Percentiles rank a stretch among this genome's conserved stretches.
These are phyloP conservation scores for Idaea straminata DNA, from an alignment of 2,888 invertebrate genomes.

Conservation along the genomic window DNA sequence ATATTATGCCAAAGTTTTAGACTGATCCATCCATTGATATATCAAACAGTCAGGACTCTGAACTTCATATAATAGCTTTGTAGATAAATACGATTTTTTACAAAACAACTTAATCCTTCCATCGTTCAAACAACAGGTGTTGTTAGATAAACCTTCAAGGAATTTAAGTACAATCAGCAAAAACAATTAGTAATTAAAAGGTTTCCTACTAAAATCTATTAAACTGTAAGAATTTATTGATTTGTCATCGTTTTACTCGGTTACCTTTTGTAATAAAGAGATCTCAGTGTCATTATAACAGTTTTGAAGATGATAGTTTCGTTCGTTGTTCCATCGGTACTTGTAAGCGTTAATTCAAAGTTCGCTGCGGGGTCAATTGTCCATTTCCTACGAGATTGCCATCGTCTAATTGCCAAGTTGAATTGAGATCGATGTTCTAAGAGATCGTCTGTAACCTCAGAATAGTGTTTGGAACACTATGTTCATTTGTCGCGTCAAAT, in stretches of 20 bases:
- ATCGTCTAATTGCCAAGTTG: slow-evolving; percentile 64
- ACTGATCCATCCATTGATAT: too few relatives aligned
- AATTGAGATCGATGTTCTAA: slow-evolving; percentile 32
- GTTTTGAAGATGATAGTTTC: neutral
- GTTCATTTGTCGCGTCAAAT: neutral
- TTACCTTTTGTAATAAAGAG: too few relatives aligned
- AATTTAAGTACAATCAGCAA: slow-evolving; percentile 1
- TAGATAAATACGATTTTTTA: neutral
- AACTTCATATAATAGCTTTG: too few relatives aligned
- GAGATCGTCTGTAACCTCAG: neutral
- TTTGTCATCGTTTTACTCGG: too few relatives aligned
- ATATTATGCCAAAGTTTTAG: too few relatives aligned
- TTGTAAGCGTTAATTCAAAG: slow-evolving; percentile 56
- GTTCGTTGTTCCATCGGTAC: slow-evolving; percentile 22
- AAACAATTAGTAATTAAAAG: neutral
- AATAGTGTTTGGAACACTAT: neutral
- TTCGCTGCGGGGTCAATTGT: slow-evolving; percentile 75
- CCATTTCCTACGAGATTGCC: slow-evolving; percentile 75
- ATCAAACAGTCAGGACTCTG: too few relatives aligned
- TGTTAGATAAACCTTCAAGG: slow-evolving; percentile 3
- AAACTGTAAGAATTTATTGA: too few relatives aligned
- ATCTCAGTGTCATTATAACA: neutral
- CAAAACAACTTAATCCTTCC: neutral
- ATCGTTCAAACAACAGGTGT: slow-evolving; percentile 2
- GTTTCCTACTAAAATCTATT: too few relatives aligned